phyloP scores from a whole-genome alignment of 2,888 invertebrate species.

The Therioaphis trifolii region DNA sequence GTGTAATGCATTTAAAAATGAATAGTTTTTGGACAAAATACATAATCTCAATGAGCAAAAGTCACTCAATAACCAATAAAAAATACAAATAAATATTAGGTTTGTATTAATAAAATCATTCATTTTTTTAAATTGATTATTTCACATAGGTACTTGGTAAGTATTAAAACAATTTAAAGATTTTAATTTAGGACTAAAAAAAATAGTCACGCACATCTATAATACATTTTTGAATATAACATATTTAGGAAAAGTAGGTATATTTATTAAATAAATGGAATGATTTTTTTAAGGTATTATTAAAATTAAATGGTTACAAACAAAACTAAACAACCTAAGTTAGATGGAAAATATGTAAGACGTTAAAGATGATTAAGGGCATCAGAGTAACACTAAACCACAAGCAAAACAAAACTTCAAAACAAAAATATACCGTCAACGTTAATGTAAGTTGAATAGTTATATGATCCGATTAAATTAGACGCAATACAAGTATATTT shows the following conservation, averaged over 20 bases:
- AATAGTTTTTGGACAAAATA: too few relatives aligned
- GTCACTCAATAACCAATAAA: too few relatives aligned
- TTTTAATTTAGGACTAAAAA: too few relatives aligned
- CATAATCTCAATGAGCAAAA: too few relatives aligned
- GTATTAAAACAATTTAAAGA: too few relatives aligned
- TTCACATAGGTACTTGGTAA: too few relatives aligned
- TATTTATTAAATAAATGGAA: slow-evolving; percentile 34
- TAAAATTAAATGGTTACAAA: slow-evolving; percentile 17
- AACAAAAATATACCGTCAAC: slow-evolving; percentile 49
- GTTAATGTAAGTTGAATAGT: slow-evolving; percentile 54
- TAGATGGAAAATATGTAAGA: slow-evolving; percentile 34
- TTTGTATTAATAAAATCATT: too few relatives aligned
- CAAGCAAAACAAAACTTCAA: slow-evolving; percentile 31
- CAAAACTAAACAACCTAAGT: slow-evolving; percentile 45
- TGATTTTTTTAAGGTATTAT: background rate
- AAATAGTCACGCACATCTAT: too few relatives aligned
- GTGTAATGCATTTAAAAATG: background rate
- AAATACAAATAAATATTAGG: too few relatives aligned
- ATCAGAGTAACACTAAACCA: slow-evolving; percentile 16
- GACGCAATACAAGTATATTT: slow-evolving; percentile 69
- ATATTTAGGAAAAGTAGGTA: background rate
- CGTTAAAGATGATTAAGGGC: slow-evolving; percentile 32
- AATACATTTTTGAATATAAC: too few relatives aligned
- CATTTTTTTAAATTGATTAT: too few relatives aligned
- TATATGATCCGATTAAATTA: slow-evolving; percentile 73